Conservation (phyloP, 2,797 vertebrate genomes). For the Neosilurus hyrtlii region DNA sequence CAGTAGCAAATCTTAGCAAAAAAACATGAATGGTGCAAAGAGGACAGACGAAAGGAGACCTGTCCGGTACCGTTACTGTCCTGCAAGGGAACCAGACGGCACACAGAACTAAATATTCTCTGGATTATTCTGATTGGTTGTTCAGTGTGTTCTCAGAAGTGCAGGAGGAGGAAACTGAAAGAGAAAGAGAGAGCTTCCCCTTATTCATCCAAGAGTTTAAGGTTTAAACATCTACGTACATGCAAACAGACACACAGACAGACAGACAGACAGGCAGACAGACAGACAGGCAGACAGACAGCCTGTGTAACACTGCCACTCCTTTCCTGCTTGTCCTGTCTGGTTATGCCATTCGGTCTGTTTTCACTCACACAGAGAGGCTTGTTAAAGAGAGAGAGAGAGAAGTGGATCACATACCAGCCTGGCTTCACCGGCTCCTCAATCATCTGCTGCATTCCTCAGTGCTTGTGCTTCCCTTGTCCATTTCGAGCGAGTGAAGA, state of each 20-base stretch:
- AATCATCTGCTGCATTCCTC: constrained; percentile 80
- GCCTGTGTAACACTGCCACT: background rate
- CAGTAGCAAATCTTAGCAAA: background rate
- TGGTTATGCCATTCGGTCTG: constrained; percentile 10
- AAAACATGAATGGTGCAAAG: background rate
- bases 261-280: too few species aligned
- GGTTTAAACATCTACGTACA: background rate
- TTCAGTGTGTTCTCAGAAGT: background rate
- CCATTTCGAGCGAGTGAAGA: constrained; percentile 76
- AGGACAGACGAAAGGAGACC: constrained; percentile 1
- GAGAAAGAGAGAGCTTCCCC: constrained; percentile 19
- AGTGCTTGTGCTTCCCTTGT: constrained; percentile 78
- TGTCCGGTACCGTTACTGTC: constrained; percentile 43
- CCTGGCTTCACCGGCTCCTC: constrained; percentile 76
- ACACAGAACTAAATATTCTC: too few species aligned
- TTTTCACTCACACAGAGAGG: constrained; percentile 22
- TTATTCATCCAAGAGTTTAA: constrained; percentile 16
- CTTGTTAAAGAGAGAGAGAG: constrained; percentile 18
- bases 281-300: constrained; percentile 24
- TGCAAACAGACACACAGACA: too few species aligned
- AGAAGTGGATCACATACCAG: constrained; percentile 67
- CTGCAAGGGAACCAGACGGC: constrained; percentile 49
- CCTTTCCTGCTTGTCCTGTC: constrained; percentile 1
- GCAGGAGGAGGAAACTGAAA: constrained; percentile 14
- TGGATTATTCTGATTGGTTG: background rate